Evolutionary conservation across 2,797 vertebrate species (phyloP).

Genomic region (Tapirus indicus): DNA sequence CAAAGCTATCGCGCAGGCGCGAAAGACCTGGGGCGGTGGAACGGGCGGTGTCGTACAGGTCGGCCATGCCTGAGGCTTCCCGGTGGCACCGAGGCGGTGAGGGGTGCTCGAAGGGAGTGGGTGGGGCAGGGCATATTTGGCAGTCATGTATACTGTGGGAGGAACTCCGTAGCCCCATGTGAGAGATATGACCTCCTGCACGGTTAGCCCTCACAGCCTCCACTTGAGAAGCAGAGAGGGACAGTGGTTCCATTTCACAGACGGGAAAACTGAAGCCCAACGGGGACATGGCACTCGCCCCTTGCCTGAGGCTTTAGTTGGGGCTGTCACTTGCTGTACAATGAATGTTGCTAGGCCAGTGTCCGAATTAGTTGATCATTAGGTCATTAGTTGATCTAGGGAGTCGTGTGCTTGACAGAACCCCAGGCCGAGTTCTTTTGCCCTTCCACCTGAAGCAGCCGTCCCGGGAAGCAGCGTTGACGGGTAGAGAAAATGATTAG

Average conservation of each 20-base stretch:
- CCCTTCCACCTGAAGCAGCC: neutral
- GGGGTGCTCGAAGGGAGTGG: neutral
- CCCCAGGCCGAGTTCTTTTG: no score
- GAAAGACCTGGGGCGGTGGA: fast-evolving
- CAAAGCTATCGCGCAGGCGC: neutral
- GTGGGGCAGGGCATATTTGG: neutral
- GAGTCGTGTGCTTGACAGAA: neutral
- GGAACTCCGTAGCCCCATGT: neutral
- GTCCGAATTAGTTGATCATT: neutral
- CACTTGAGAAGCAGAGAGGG: neutral
- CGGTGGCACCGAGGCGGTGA: constrained; percentile 70
- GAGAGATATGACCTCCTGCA: neutral
- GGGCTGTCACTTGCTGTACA: neutral
- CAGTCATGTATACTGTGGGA: neutral
- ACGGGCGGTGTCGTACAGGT: fast-evolving
- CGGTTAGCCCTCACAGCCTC: neutral
- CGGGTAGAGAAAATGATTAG: neutral
- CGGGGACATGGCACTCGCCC: neutral
- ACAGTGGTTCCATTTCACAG: neutral
- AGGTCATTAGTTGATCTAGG: neutral
- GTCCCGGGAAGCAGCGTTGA: neutral
- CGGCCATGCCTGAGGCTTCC: constrained; percentile 59
- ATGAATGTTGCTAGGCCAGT: neutral
- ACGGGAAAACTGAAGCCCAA: neutral
- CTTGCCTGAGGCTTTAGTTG: neutral